Conservation (phyloP, 2,888 invertebrate species). For the Cacoxenus indagator region DNA sequence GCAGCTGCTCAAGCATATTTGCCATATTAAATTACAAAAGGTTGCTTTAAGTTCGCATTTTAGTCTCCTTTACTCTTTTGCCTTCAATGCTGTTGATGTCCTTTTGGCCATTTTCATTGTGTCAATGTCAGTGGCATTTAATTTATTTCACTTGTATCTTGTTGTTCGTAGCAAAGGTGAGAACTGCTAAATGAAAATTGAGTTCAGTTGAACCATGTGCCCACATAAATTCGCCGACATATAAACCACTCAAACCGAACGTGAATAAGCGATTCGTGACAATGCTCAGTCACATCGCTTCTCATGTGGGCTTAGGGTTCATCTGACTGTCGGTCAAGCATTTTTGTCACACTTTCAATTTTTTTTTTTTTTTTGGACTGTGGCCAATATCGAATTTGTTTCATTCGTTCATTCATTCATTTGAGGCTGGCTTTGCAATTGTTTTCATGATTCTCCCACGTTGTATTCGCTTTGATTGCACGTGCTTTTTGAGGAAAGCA, state of each 20-base stretch:
- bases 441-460: background rate
- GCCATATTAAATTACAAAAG: constrained; percentile 18
- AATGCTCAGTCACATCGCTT: background rate
- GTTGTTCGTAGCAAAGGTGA: constrained; percentile 56
- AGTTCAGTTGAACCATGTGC: constrained; percentile 11
- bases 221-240: constrained; percentile 13
- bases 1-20: background rate
- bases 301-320: background rate
- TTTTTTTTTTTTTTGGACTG: background rate
- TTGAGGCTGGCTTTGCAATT: background rate
- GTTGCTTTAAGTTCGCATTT: constrained; percentile 35
- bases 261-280: too few species aligned
- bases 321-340: background rate
- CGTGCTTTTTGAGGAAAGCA: constrained; percentile 40
- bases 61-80: background rate
- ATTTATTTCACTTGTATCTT: constrained; percentile 55
- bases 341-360: constrained; percentile 17
- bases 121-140: constrained; percentile 41
- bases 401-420: background rate
- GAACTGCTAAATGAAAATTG: too few species aligned
- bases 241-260: constrained; percentile 6
- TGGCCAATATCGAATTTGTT: background rate
- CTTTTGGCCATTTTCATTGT: background rate
- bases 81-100: background rate
- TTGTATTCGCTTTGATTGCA: background rate